Evolutionary conservation across 2,888 invertebrate species (phyloP).

Genomic region (Sisyra terminalis): DNA sequence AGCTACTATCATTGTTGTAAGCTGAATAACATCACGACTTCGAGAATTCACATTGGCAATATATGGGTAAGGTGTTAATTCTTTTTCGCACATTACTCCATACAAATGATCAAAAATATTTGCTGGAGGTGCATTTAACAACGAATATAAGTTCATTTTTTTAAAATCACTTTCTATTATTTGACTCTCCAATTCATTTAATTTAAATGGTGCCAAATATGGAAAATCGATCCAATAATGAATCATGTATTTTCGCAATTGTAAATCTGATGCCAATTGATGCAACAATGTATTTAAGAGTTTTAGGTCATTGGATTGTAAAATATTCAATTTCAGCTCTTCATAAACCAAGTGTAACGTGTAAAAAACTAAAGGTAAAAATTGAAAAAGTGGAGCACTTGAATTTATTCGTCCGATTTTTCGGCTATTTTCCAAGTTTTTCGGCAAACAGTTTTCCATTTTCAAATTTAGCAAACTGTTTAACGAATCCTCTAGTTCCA

Average conservation of each 20-base stretch:
- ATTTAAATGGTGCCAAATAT: slow-evolving; percentile 26
- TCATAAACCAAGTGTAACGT: slow-evolving; percentile 80
- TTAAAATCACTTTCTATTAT: slow-evolving; percentile 38
- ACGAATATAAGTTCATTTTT: slow-evolving; percentile 40
- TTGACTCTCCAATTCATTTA: slow-evolving; percentile 25
- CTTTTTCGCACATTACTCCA: slow-evolving; percentile 37
- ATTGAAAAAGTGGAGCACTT: slow-evolving; percentile 51
- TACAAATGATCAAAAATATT: slow-evolving; percentile 56
- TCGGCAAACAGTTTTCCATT: neutral
- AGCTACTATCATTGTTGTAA: slow-evolving; percentile 26
- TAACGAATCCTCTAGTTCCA: slow-evolving; percentile 28
- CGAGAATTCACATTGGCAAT: slow-evolving; percentile 54
- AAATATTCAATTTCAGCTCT: slow-evolving; percentile 68
- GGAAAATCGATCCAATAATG: slow-evolving; percentile 84
- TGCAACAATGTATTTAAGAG: slow-evolving; percentile 54
- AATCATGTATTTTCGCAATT: slow-evolving; percentile 48
- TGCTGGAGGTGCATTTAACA: slow-evolving; percentile 45
- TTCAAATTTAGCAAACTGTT: slow-evolving; percentile 23
- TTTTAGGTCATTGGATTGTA: slow-evolving; percentile 48
- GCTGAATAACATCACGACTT: slow-evolving; percentile 58
- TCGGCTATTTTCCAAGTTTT: slow-evolving; percentile 8
- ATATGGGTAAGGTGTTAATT: slow-evolving; percentile 47
- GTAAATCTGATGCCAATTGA: slow-evolving; percentile 61
- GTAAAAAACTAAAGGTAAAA: slow-evolving; percentile 58
- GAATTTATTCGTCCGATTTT: slow-evolving; percentile 33